A percentile compares a stretch with the other conserved stretches of the same genome.
phyloP scores from a whole-genome alignment of 1,140 invertebrate genomes.

The Hormaphis cornu region DNA sequence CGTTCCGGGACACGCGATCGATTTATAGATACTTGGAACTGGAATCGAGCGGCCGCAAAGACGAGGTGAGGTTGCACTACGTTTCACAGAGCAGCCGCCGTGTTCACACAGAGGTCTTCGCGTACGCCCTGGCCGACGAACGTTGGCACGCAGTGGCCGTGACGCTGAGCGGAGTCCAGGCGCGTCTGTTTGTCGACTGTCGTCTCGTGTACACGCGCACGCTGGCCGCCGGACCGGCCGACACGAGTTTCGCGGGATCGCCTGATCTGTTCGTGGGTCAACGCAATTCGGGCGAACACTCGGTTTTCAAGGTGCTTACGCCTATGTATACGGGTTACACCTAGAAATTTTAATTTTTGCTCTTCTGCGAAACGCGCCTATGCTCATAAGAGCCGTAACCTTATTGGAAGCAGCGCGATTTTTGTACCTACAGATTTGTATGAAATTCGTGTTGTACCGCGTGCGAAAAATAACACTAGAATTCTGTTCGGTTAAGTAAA shows the following conservation, averaged over 20 bases:
- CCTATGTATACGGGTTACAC: too few relatives aligned
- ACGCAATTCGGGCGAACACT: constrained; percentile 65
- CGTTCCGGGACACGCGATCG: too few relatives aligned
- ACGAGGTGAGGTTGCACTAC: constrained; percentile 72
- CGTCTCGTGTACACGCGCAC: constrained; percentile 68
- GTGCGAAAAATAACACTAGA: too few relatives aligned
- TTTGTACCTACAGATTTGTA: too few relatives aligned
- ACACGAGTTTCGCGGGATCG: constrained; percentile 62
- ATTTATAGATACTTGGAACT: constrained; percentile 70
- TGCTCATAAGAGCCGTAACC: too few relatives aligned
- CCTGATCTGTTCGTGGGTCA: constrained; percentile 77
- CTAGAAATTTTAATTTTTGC: too few relatives aligned
- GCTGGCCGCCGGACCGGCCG: constrained; percentile 49
- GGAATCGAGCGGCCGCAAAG: constrained; percentile 76
- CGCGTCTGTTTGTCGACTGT: constrained; percentile 76
- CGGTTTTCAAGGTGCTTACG: constrained; percentile 83
- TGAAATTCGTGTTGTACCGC: too few relatives aligned
- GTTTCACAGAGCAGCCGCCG: constrained; percentile 48
- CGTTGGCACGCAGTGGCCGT: constrained; percentile 77
- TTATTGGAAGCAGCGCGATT: too few relatives aligned
- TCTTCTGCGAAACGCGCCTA: too few relatives aligned
- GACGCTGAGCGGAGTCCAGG: constrained; percentile 68
- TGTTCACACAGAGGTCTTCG: constrained; percentile 74
- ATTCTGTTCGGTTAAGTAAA: too few relatives aligned
- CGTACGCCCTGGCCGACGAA: constrained; percentile 72